Evolutionary conservation across 37 sponge, comb jelly and placozoan species (phyloP), one percentile per base, ranked within the genome.

Genomic region (Chondrilla cf. caribensis): DNA sequence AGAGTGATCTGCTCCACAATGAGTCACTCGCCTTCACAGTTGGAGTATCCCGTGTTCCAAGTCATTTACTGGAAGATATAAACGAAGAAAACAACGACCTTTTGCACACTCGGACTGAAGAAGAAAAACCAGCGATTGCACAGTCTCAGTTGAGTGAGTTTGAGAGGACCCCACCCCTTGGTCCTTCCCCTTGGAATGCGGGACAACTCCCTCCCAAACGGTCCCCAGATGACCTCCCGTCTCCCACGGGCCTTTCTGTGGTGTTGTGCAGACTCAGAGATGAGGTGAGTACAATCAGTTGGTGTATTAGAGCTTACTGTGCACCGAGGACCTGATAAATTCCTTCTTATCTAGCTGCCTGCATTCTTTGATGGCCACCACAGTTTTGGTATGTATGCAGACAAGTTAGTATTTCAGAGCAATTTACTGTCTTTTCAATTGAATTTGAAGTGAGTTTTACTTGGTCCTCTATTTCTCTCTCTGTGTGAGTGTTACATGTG

Each of bases 321-420:
- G n/a, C n/a, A n/a, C n/a, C 41, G 42, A 14, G 19, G 42, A 73
- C 9, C 21, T 4, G 29, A 78, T 44, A 19, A 8, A 54, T 51
- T 43, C n/a, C n/a, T n/a, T n/a, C n/a, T n/a, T n/a, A n/a, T n/a
- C n/a, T 73, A 90, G 90, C 65, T 90, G 3, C 91, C 91, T 15
- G 65, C 64, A 28, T 84, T 91, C 58, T 87, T 91, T 51, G 58
- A 76, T 41, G 85, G 88, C 8, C 87, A 91, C 71, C 88, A 91
- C 60, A 82, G 79, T 51, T 84, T 40, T 29, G 60, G 57, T 38
- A 40, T 87, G 60, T 91, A 91, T 65, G 58, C 54, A 14, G n/a
- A 41, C 8, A 38, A 91, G 37, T 24, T 91, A 43, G 65, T n/a
- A 25, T 87, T 87, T 66, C 73, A 84, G 59, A 84, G 81, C 79